These are phyloP conservation scores for Todus mexicanus DNA, from an alignment of 2,797 vertebrate species.

Conservation along the genomic window DNA sequence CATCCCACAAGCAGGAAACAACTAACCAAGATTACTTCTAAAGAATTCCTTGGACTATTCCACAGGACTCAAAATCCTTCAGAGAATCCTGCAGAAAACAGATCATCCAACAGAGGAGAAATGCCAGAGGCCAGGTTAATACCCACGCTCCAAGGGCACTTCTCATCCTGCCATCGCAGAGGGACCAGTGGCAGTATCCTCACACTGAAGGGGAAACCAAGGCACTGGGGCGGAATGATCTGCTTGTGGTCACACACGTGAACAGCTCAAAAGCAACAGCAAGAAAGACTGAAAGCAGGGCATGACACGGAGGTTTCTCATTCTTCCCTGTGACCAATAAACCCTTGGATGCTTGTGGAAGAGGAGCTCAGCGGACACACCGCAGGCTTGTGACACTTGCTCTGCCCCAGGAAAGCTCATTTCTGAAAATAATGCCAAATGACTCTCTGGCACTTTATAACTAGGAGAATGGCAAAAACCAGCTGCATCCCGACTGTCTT, in stretches of 20 bases:
- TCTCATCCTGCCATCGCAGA: not conserved
- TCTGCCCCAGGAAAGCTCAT: not conserved
- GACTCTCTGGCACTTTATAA: not conserved
- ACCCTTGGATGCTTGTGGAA: not conserved
- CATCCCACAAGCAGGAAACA: not conserved
- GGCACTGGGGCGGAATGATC: not conserved
- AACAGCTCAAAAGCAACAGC: not conserved
- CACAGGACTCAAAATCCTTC: not conserved
- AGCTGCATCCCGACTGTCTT: not conserved
- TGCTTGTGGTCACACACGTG: fast-evolving
- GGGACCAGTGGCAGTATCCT: not conserved
- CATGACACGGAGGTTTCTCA: fast-evolving
- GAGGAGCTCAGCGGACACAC: not conserved
- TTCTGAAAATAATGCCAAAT: not conserved
- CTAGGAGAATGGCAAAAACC: not conserved
- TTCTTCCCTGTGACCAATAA: not conserved
- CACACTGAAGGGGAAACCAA: not conserved
- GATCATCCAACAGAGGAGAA: not conserved
- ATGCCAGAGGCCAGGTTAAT: not conserved
- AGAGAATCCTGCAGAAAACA: not conserved
- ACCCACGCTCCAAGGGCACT: not conserved
- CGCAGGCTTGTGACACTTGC: not conserved
- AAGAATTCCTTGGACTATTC: not conserved
- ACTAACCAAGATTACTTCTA: not conserved
- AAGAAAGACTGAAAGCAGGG: not conserved